Base-by-base conservation (phyloP, 2,797 vertebrate species). In the Chloroceryle amazona region DNA sequence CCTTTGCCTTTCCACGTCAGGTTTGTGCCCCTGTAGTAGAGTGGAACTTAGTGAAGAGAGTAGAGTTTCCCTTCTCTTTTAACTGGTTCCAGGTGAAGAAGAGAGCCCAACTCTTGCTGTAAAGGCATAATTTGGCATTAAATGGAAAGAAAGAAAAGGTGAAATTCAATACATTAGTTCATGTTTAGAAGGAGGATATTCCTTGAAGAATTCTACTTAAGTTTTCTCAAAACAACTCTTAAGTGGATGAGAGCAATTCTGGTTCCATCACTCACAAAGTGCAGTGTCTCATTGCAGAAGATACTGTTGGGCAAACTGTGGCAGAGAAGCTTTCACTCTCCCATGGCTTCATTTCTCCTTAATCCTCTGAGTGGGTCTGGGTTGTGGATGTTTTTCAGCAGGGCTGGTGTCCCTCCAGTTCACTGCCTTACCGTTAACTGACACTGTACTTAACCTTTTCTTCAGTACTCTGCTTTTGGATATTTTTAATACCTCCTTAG, bases 361-460 rank as follows among this genome's bases (percentile, higher is more conserved):
- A 55, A 33, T 17, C 61, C 29, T 76, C 37, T 51, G n/a, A 75
- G 61, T 1, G 0, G 23, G 19, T 16, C 1, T 1, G 4, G 4
- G 49, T 7, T 7, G 3, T 8, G 4, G 15, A 5, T 13, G 4
- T 31, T 71, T 89, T 72, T 67, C 83, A 85, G 67, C 73, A 89
- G 73, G 31, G 8, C 8, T 44, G 19, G 3, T 49, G 74, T 76
- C 74, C 60, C 87, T 81, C n/a, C 11, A 29, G 16, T 95, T 85
- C 57, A 21, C 42, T 67, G 35, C 35, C 4, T 55, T 81, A 7
- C 6, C 65, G 72, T 44, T 74, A 68, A 16, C 17, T 90, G 35
- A 37, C 23, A 4, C 46, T 71, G 23, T 71, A 46, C 16, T 42
- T 29, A 35, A 10, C 8, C 5, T 26, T 57, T 89, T 51, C 29